Percentiles rank a stretch among this genome's conserved stretches.
These are phyloP conservation scores for Carlito syrichta DNA, from an alignment of 2,113 vertebrate genomes.

Conservation along the genomic window DNA sequence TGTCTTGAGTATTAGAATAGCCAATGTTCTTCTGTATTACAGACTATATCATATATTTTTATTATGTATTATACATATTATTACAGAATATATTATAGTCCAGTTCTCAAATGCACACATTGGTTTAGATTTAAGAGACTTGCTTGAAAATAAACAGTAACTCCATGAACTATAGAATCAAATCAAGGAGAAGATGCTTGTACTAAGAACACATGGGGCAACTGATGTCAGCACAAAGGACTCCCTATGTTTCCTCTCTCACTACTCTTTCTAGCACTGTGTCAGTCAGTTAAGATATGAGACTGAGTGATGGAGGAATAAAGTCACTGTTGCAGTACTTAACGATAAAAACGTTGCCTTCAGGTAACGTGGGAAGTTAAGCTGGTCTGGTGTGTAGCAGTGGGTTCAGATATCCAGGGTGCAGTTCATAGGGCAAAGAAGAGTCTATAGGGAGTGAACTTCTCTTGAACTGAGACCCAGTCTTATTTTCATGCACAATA, in stretches of 20 bases:
- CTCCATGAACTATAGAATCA: background rate
- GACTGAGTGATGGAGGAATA: background rate
- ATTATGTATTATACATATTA: background rate
- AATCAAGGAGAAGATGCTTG: background rate
- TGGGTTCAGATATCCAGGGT: too few species aligned
- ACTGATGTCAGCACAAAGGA: background rate
- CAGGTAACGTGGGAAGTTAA: background rate
- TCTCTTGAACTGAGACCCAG: background rate
- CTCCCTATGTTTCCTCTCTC: background rate
- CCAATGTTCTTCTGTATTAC: background rate
- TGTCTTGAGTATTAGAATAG: background rate
- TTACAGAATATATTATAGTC: background rate
- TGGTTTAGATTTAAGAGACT: background rate
- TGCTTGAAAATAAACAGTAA: background rate
- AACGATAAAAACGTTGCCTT: background rate
- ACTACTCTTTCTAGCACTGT: background rate
- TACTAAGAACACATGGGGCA: too few species aligned
- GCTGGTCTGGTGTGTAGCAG: accelerated
- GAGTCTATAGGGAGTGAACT: background rate
- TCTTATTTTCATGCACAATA: background rate
- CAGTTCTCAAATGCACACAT: background rate
- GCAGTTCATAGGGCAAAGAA: background rate
- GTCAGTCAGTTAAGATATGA: background rate
- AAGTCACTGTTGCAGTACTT: background rate
- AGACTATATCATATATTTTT: background rate